Base-by-base conservation (phyloP, 2,797 vertebrate species). In the Rhinella marina region DNA sequence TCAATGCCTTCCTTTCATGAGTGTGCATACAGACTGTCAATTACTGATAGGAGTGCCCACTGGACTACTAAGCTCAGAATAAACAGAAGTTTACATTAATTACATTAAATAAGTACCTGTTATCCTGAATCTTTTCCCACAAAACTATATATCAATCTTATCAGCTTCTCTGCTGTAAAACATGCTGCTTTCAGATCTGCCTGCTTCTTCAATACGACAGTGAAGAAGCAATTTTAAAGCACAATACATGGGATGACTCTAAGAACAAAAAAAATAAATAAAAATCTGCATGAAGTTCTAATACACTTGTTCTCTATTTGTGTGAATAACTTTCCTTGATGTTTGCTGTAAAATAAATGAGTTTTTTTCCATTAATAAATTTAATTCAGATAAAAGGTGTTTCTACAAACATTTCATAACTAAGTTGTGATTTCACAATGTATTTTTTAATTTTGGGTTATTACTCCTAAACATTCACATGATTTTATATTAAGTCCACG, bases 221-320 rank as follows among this genome's bases (percentile, higher is more conserved):
- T 41, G 41, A 41, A 14, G 27, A 50, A n/a, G 17, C 41, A 62
- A 78, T 54, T 85, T 21, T 29, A 52, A 56, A 68, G 23, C 27
- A 75, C 21, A 62, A n/a, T 88, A 50, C 84, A 89, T 86, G 88
- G 88, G 88, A 84, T 16, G 50, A 54, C 27, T 93, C 92, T 91
- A 92, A 94, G 7, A 91, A 93, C 95, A 94, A 93, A 94, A 92
- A 90, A 52, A 25, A 13, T n/a, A 94, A 92, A 90, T 89, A 90
- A 92, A 91, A 93, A 94, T 97, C 95, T 98, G 98, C 98, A 99
- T 99, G 98, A 96, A 93, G 95, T 97, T 95, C 94, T 95, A 95
- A 62, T 82, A 95, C 95, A 94, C 50, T 66, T 97, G 95, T 96
- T 95, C 94, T 94, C 92, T 95, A 94, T 94, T 96, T 96, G 95